Evolutionary conservation across 1,140 invertebrate genomes (phyloP), one percentile per base, ranked within the genome.

Genomic region (Pectinophora gossypiella): DNA sequence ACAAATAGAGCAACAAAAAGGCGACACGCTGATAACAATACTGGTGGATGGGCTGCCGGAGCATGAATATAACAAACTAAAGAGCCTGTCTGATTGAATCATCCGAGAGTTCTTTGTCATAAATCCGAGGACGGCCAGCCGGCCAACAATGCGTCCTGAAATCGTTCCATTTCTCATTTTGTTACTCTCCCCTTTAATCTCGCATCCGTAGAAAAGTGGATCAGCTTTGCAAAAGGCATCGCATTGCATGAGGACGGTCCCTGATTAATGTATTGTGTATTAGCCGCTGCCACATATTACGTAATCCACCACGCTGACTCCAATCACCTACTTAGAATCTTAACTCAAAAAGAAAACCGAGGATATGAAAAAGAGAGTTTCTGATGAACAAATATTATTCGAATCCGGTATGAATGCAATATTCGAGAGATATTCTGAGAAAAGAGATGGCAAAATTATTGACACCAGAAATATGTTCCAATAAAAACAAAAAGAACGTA

Each of bases 111-210:
- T 84, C 81, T 87, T 87, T 87, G 81, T 87, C 84, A 87, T 87
- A 87, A 85, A 85, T 87, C 81, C 81, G 80, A 77, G 79, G 77
- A 78, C 79, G 81, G 76, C 69, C 72, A 66, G 70, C 67, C 78
- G 62, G 68, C 79, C 77, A 77, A 87, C 81, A 87, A 85, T 87
- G 72, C 81, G 76, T 80, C 75, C 76, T 82, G 76, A 84, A 85
- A 87, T 87, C 79, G 83, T 85, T 85, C 74, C 84, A 87, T 87
- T 87, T 84, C 84, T 85, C 84, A 85, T 87, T 87, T 87, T 87
- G 81, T 81, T 87, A 84, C 79, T 76, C 72, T 82, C 84, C 81
- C 81, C 81, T 87, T 87, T 87, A 87, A 87, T 87, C 84, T 85
- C 76, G 84, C 81, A 83, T 76, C 84, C 81, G 76, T 85, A 85